Conservation (phyloP, 2,888 invertebrate species). For the Dysmachus trigonus region DNA sequence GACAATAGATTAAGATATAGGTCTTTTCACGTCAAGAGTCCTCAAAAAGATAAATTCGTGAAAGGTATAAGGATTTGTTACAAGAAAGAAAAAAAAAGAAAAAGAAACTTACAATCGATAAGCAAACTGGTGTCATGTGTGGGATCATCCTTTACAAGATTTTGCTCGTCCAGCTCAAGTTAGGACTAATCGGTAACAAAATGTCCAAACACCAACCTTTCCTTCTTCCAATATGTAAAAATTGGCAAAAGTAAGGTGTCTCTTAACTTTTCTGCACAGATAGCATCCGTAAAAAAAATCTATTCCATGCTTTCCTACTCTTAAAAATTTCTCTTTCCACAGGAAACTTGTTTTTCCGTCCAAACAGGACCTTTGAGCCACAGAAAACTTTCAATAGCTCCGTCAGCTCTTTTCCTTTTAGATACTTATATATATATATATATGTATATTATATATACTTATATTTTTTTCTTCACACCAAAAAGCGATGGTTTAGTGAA, state of each 20-base stretch:
- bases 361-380: slow-evolving; percentile 8
- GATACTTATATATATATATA: background rate
- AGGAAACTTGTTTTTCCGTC: background rate
- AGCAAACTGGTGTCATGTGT: background rate
- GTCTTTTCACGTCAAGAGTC: background rate
- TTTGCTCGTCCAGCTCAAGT: background rate
- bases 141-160: background rate
- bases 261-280: background rate
- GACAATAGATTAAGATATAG: background rate
- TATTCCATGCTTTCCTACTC: background rate
- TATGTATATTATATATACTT: background rate
- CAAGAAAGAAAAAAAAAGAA: too few relatives aligned
- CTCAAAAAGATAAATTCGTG: background rate
- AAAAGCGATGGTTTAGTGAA: background rate
- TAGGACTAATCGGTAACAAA: background rate
- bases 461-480: background rate
- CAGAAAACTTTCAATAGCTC: slow-evolving; percentile 35
- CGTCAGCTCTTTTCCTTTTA: slow-evolving; percentile 5
- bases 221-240: background rate
- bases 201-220: background rate
- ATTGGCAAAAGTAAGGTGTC: background rate
- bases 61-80: background rate
- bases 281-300: background rate
- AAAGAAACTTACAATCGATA: background rate
- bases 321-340: background rate